These are phyloP conservation scores for Solea solea DNA, from an alignment of 2,113 vertebrate genomes.

Conservation along the genomic window DNA sequence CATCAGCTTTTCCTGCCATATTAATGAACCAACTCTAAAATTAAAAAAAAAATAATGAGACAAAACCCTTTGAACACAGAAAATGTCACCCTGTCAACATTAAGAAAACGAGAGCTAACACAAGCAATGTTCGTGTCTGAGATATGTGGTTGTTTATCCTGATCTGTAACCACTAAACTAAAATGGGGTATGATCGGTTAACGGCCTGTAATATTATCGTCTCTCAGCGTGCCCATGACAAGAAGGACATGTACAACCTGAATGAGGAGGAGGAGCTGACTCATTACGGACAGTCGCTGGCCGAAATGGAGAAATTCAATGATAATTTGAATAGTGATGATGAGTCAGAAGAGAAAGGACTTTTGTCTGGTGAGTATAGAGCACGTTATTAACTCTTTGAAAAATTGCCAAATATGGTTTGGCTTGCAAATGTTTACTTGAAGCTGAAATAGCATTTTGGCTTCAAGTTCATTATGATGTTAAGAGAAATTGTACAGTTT, in stretches of 20 bases:
- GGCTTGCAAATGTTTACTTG: too few relatives aligned
- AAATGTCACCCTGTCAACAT: too few relatives aligned
- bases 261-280: conserved; percentile 97
- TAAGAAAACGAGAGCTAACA: neutral
- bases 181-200: neutral
- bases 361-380: conserved; percentile 85
- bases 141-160: neutral
- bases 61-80: too few relatives aligned
- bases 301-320: conserved; percentile 93
- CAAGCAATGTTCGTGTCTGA: neutral
- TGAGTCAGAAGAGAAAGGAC: conserved; percentile 88
- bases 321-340: conserved; percentile 89
- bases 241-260: conserved; percentile 91
- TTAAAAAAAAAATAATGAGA: too few relatives aligned
- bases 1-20: too few relatives aligned
- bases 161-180: neutral
- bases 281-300: conserved; percentile 94
- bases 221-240: conserved; percentile 85
- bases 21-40: too few relatives aligned
- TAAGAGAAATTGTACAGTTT: too few relatives aligned
- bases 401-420: neutral
- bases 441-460: too few relatives aligned
- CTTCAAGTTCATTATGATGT: too few relatives aligned
- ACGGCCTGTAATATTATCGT: neutral
- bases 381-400: neutral